Evolutionary conservation across 2,888 invertebrate genomes (phyloP), one percentile per base, ranked within the genome.

Genomic region (Cheilosia urbana): DNA sequence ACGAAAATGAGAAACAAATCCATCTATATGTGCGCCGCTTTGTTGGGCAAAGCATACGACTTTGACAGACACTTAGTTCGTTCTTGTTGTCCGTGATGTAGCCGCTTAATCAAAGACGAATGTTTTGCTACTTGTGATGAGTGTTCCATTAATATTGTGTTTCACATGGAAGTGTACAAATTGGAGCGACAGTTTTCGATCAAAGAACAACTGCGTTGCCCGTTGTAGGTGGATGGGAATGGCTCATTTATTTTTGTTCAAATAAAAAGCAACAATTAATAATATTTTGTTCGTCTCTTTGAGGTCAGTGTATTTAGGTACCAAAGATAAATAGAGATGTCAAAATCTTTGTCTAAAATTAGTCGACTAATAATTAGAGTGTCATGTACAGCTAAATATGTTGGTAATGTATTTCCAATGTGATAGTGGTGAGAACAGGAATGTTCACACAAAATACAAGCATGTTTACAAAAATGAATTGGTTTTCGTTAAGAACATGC

Each of bases 81-180:
- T 34, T 76, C 62, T 21, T 76, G 81, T 81, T 81, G 80, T 71
- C 81, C 77, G 55, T 53, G 76, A 71, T 76, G 76, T 81, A 77
- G 19, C 15, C 81, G 51, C 72, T 85, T 77, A 85, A 85, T 85
- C 81, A 85, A 57, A 76, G 57, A 55, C 68, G 60, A 76, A 76
- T 85, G 79, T 62, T 80, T 77, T 55, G 71, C 77, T 81, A 76
- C 62, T 81, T 68, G 72, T 76, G 85, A 81, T 81, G 85, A 85
- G 85, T 85, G 85, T 85, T 77, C 76, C 85, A 85, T 85, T 85
- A 81, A 85, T 85, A 68, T 76, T 72, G 66, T 72, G 57, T 63
- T 68, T 72, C 62, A 68, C 24, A 81, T 85, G 71, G 85, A 80
- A 76, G 76, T 71, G 71, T 81, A 85, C 85, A 85, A 85, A 85